These are phyloP conservation scores for Eurystomus gularis DNA, from an alignment of 2,113 vertebrate species.

Conservation along the genomic window DNA sequence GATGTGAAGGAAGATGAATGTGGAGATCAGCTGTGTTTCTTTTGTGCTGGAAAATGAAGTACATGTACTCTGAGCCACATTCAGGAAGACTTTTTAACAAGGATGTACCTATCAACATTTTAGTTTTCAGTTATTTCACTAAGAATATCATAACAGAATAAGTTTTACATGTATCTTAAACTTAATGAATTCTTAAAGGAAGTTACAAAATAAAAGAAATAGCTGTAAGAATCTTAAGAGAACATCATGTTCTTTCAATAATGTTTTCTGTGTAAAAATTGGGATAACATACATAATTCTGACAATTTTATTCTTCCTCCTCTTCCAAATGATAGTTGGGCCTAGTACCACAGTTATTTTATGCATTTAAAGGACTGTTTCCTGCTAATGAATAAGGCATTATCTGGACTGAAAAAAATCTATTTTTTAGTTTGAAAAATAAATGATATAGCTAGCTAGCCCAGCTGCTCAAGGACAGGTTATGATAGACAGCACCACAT, in stretches of 20 bases:
- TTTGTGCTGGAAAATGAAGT: background rate
- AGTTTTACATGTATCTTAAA: background rate
- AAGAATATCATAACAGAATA: too few species aligned
- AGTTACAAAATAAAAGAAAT: background rate
- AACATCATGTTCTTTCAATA: background rate
- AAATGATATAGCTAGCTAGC: background rate
- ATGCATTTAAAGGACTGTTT: background rate
- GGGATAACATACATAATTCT: background rate
- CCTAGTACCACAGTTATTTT: background rate
- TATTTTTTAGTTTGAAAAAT: background rate
- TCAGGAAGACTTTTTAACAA: background rate
- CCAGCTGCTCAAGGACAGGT: background rate
- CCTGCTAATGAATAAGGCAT: background rate
- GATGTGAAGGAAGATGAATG: background rate
- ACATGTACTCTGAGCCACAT: background rate
- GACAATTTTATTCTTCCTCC: background rate
- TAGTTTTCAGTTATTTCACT: too few species aligned
- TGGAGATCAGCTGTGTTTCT: background rate
- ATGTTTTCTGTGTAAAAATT: background rate
- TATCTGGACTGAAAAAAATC: background rate
- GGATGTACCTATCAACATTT: background rate
- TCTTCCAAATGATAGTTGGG: background rate
- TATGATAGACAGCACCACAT: background rate
- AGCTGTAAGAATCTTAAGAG: background rate
- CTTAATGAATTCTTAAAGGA: background rate